Evolutionary conservation across 92 coral and sea anemone species (phyloP).

Genomic region (Epizoanthus rinbou): DNA sequence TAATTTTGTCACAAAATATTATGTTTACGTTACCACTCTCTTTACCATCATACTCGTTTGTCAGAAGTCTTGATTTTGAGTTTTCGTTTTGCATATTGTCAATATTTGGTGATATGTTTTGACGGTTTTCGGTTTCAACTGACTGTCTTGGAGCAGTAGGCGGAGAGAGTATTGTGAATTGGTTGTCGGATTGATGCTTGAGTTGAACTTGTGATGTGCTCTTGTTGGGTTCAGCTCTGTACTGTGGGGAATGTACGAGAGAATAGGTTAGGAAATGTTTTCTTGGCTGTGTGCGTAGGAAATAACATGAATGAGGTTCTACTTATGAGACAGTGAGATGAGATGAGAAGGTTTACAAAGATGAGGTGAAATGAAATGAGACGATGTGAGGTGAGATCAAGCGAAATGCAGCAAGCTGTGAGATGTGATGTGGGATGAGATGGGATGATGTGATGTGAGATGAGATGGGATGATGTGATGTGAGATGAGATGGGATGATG

Average conservation of each 20-base stretch:
- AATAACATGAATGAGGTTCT: too few relatives aligned
- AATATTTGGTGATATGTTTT: not conserved
- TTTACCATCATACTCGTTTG: conserved; percentile 3
- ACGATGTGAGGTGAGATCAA: too few relatives aligned
- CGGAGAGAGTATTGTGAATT: conserved; percentile 48
- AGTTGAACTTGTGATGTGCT: conserved; percentile 64
- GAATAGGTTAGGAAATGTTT: too few relatives aligned
- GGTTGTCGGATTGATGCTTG: conserved; percentile 65
- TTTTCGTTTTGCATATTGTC: not conserved
- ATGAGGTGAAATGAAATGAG: too few relatives aligned
- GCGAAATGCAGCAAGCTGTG: too few relatives aligned
- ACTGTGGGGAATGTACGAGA: not conserved
- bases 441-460: too few relatives aligned
- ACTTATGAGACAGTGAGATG: too few relatives aligned
- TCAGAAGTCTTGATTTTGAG: not conserved
- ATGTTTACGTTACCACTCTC: conserved; percentile 7
- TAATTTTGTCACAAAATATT: not conserved
- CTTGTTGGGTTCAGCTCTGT: not conserved
- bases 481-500: too few relatives aligned
- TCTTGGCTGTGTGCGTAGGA: too few relatives aligned
- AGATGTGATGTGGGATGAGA: too few relatives aligned
- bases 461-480: not conserved
- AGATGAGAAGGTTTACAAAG: too few relatives aligned
- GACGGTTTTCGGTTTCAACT: conserved; percentile 22
- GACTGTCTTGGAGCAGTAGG: not conserved